Base-by-base conservation (phyloP, 2,797 vertebrate species). In the Phoxinus dragarum region DNA sequence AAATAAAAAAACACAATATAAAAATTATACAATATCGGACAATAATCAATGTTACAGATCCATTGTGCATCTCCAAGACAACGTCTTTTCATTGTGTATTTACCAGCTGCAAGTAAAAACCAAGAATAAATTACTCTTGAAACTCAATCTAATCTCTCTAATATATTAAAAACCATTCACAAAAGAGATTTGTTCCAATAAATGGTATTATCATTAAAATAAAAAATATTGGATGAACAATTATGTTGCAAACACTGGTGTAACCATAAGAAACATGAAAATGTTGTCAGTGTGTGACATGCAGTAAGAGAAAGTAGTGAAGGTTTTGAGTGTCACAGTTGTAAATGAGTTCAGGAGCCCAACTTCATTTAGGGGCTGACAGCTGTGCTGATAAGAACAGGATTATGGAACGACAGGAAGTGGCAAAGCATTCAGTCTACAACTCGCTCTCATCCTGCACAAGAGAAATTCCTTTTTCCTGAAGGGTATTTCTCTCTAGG, bases 341-440 rank as follows among this genome's bases (percentile, higher is more conserved):
- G 88, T 89, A 91, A 87, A 92, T 87, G 81, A 80, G 86, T 84
- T 93, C 92, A 92, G 91, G 89, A 94, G 86, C 88, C 84, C 88
- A 84, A 92, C 91, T 92, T 93, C 74, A 91, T 94, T 85, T 88
- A 90, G 86, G 91, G 91, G 91, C 90, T 92, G 92, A 91, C 86
- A 91, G 88, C 84, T 81, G 54, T 64, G 77, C 89, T 90, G 90
- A 92, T 92, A 88, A 81, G 85, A 91, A 91, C 88, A 90, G 86
- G 86, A 84, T 82, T 66, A 91, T 83, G 85, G 75, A 89, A 44
- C 79, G 89, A 89, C n/a, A 56, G 86, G 72, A 86, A 85, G 79
- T 77, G 68, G 42, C 47, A 31, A 23, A 68, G 76, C 42, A 1
- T 72, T 79, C 75, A 61, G 75, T 84, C 52, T 84, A 72, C 66